A percentile compares a stretch with the other conserved stretches of the same genome.
These are phyloP conservation scores for Falcaria lacertinaria DNA, from an alignment of 2,888 invertebrate species.

Conservation along the genomic window DNA sequence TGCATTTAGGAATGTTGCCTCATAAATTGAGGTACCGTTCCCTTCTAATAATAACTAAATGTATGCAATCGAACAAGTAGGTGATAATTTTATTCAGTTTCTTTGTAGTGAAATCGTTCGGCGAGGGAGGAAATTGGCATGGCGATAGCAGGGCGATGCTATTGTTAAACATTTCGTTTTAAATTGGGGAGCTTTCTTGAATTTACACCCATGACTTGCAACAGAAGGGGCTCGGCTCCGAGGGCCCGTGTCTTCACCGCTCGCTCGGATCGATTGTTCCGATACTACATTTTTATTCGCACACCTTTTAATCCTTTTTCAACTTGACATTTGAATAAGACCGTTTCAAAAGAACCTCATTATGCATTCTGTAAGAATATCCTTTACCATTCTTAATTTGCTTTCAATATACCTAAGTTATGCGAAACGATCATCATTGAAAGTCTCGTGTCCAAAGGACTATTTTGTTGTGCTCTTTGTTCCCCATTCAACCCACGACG, in stretches of 20 bases:
- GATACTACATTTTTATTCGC: slow-evolving; percentile 35
- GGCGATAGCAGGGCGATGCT: slow-evolving; percentile 51
- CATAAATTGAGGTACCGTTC: slow-evolving; percentile 4
- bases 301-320: slow-evolving; percentile 30
- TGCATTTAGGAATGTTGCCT: slow-evolving; percentile 25
- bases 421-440: slow-evolving; percentile 51
- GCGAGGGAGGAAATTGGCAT: slow-evolving; percentile 74
- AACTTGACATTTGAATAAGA: slow-evolving; percentile 32
- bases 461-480: slow-evolving; percentile 49
- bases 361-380: slow-evolving; percentile 22
- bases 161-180: slow-evolving; percentile 76
- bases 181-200: slow-evolving; percentile 78
- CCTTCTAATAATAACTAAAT: neutral
- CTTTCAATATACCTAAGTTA: slow-evolving; percentile 41
- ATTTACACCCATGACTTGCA: slow-evolving; percentile 77
- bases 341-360: slow-evolving; percentile 27
- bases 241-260: slow-evolving; percentile 40
- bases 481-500: slow-evolving; percentile 42
- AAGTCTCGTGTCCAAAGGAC: slow-evolving; percentile 31
- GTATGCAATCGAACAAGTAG: slow-evolving; percentile 21
- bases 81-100: slow-evolving; percentile 71
- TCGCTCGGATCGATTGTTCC: slow-evolving; percentile 48
- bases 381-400: slow-evolving; percentile 39
- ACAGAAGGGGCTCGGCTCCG: slow-evolving; percentile 42
- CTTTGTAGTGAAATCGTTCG: slow-evolving; percentile 61